These are phyloP conservation scores for Tichodroma muraria DNA, from an alignment of 2,113 vertebrate genomes.

Conservation along the genomic window DNA sequence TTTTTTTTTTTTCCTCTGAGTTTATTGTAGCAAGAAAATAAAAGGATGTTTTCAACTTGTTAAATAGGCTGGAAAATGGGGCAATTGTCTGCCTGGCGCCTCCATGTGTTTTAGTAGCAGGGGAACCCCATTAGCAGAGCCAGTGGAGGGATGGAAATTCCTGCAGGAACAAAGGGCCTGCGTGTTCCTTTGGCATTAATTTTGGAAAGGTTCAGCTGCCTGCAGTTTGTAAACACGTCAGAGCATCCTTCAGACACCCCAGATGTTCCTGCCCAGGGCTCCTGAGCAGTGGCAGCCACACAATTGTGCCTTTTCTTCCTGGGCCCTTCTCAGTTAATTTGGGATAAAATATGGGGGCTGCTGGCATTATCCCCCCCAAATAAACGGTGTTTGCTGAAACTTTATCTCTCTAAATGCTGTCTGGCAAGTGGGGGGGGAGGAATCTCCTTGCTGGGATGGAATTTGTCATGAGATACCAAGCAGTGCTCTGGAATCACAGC, in stretches of 20 bases:
- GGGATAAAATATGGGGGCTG: not conserved
- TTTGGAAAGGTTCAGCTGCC: not conserved
- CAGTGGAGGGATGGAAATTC: not conserved
- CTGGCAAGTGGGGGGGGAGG: not conserved
- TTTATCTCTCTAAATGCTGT: not conserved
- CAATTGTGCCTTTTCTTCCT: not conserved
- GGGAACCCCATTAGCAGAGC: constrained; percentile 2
- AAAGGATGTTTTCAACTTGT: constrained; percentile 36
- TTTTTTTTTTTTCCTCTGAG: not conserved
- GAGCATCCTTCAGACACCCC: not conserved
- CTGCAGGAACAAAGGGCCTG: not conserved
- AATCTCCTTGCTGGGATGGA: not conserved
- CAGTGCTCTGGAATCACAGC: not conserved
- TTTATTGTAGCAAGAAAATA: not conserved
- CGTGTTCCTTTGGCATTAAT: not conserved
- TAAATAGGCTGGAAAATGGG: constrained; percentile 61
- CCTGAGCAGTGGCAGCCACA: not conserved
- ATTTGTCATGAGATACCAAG: not conserved
- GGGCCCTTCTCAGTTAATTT: not conserved
- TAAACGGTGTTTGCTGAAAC: not conserved
- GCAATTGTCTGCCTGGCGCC: constrained; percentile 18
- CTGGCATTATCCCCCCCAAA: not conserved
- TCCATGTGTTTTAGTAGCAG: not conserved
- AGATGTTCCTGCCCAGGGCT: not conserved
- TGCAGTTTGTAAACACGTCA: not conserved